phyloP scores from a whole-genome alignment of 2,113 vertebrate species.

The Tragulus kanchil region DNA sequence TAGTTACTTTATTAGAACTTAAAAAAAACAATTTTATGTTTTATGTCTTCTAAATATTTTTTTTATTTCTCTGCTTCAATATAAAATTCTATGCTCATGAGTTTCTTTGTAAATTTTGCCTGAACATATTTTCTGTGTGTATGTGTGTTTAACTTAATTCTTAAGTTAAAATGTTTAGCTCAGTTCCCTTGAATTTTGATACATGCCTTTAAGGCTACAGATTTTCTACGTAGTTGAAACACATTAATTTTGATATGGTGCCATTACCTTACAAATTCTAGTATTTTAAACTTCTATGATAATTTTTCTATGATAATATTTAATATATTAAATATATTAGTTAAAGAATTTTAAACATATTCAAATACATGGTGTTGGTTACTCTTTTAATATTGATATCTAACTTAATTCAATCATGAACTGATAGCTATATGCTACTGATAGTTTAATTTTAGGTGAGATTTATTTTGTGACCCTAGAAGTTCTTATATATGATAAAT shows the following conservation, averaged over 20 bases:
- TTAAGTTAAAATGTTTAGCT: background rate
- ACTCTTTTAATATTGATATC: background rate
- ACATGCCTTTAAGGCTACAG: background rate
- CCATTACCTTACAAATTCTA: background rate
- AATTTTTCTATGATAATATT: background rate
- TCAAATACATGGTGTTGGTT: background rate
- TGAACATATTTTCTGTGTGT: background rate
- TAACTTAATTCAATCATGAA: conserved; percentile 9
- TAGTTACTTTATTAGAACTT: background rate
- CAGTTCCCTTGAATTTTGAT: background rate
- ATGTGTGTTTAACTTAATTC: background rate
- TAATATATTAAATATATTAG: background rate
- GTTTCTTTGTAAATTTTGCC: background rate
- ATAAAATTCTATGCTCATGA: background rate
- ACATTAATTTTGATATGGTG: background rate
- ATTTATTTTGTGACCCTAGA: background rate
- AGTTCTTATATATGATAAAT: background rate
- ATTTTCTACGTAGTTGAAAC: background rate
- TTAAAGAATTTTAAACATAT: background rate
- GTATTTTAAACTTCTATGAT: background rate
- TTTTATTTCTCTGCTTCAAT: background rate
- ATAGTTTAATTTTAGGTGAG: background rate
- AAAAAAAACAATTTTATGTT: background rate
- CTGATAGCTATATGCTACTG: background rate
- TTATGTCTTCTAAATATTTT: background rate